These are phyloP conservation scores for Drosophila subquinaria DNA, from an alignment of 2,888 invertebrate genomes.

Conservation along the genomic window DNA sequence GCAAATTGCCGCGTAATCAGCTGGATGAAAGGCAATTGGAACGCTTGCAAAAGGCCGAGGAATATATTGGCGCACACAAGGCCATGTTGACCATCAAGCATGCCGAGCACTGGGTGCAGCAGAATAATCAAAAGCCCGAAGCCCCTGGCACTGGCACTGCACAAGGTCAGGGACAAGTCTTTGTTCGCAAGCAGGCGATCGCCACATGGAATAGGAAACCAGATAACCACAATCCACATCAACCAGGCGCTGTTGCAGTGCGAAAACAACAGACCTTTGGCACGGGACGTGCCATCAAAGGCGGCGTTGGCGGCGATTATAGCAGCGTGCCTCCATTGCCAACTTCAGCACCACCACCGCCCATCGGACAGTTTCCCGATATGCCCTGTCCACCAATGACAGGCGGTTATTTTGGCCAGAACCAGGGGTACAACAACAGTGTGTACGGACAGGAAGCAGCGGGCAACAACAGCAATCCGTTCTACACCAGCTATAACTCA, in stretches of 20 bases:
- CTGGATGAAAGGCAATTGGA: slow-evolving; percentile 71
- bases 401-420: slow-evolving; percentile 34
- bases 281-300: slow-evolving; percentile 70
- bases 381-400: slow-evolving; percentile 2
- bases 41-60: slow-evolving; percentile 72
- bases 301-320: slow-evolving; percentile 42
- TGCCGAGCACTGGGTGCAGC: slow-evolving; percentile 76
- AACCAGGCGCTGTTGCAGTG: slow-evolving; percentile 4
- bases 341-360: slow-evolving; percentile 24
- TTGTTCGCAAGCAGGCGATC: slow-evolving; percentile 51
- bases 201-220: slow-evolving; percentile 45
- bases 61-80: slow-evolving; percentile 72
- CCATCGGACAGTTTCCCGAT: slow-evolving; percentile 36
- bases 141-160: background rate
- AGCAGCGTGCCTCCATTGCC: slow-evolving; percentile 20
- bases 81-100: slow-evolving; percentile 73
- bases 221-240: slow-evolving; percentile 33
- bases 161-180: slow-evolving; percentile 52
- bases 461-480: slow-evolving; percentile 36
- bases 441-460: slow-evolving; percentile 28
- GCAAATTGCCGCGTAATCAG: slow-evolving; percentile 66
- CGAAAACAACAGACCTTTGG: slow-evolving; percentile 52
- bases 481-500: slow-evolving; percentile 52
- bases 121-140: slow-evolving; percentile 35
- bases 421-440: slow-evolving; percentile 24